phyloP scores from a whole-genome alignment of 2,888 invertebrate species.

The Alloscopus bannaensis region DNA sequence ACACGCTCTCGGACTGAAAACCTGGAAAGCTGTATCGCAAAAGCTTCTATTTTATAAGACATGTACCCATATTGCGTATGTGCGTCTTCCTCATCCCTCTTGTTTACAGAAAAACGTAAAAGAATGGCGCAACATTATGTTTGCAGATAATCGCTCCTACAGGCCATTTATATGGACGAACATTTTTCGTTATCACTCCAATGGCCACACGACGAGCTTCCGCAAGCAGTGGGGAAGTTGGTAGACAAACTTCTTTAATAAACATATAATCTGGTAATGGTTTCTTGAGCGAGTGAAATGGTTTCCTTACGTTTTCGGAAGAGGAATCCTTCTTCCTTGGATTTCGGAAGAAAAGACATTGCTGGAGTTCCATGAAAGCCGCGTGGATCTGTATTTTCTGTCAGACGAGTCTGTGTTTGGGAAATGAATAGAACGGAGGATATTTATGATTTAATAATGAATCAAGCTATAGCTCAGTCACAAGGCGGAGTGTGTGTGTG shows the following conservation, averaged over 20 bases:
- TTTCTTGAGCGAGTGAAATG: background rate
- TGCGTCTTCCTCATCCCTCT: constrained; percentile 8
- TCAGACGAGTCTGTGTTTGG: too few relatives aligned
- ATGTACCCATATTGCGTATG: too few relatives aligned
- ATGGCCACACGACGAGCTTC: too few relatives aligned
- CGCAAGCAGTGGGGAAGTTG: too few relatives aligned
- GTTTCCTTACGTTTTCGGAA: background rate
- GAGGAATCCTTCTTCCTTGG: background rate
- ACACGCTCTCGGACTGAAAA: too few relatives aligned
- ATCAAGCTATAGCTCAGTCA: background rate
- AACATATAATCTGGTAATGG: constrained; percentile 14
- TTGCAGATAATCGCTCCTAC: constrained; percentile 27
- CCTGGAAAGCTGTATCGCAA: too few relatives aligned
- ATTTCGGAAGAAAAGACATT: too few relatives aligned
- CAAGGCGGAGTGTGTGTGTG: too few relatives aligned
- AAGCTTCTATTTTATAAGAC: too few relatives aligned
- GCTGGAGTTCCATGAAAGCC: too few relatives aligned
- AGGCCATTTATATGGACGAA: constrained; percentile 29
- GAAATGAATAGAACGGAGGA: background rate
- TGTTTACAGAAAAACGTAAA: constrained; percentile 6
- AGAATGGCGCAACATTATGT: constrained; percentile 28
- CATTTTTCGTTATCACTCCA: constrained; percentile 23
- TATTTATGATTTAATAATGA: background rate
- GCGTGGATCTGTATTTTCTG: too few relatives aligned
- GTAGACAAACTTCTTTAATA: constrained; percentile 20